Base-by-base conservation (phyloP, 2,113 vertebrate species). In the Ibidorhyncha struthersii region DNA sequence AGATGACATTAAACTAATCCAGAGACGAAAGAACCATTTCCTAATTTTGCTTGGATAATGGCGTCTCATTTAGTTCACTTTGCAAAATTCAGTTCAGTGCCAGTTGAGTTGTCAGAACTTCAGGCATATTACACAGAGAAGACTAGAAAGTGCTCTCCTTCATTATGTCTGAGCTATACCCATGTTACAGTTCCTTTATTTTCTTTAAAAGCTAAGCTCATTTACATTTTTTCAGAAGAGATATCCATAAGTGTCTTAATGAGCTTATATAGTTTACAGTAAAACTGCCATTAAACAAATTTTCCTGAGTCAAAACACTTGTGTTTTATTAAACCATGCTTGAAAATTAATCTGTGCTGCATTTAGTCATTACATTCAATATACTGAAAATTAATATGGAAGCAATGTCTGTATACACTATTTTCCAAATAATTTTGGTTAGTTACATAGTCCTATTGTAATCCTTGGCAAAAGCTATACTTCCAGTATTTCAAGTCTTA, bases 231-330 rank as follows among this genome's bases (percentile, higher is more conserved):
- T 90, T 79, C 55, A 86, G 53, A 62, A 49, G 38, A 72, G 6
- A 65, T 85, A 85, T 30, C 20, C 9, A 0, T 52, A 86, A 61
- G n/a, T 34, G 14, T 91, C 14, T 72, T 69, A 91, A 96, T 77
- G 27, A 80, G 14, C 25, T 77, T 72, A 82, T 22, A 79, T 2
- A 89, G 10, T 88, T 93, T 90, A 93, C 30, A 76, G 49, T 85
- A 82, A 90, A 84, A 87, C 16, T 93, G n/a, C 36, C 16, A 82
- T 82, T 91, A 82, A 96, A 69, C 8, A 91, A 95, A 87, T 82
- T 30, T 32, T 91, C 52, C 74, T 49, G 45, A 93, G 25, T 69
- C 53, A 56, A 91, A 96, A 92, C 12, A 59, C 53, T 83, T 71
- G 11, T 2, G 30, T 84, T 87, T 91, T 89, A 79, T 59, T 87